These are phyloP conservation scores for Sternarchorhynchus goeldii DNA, from an alignment of 2,797 vertebrate species.

Conservation along the genomic window DNA sequence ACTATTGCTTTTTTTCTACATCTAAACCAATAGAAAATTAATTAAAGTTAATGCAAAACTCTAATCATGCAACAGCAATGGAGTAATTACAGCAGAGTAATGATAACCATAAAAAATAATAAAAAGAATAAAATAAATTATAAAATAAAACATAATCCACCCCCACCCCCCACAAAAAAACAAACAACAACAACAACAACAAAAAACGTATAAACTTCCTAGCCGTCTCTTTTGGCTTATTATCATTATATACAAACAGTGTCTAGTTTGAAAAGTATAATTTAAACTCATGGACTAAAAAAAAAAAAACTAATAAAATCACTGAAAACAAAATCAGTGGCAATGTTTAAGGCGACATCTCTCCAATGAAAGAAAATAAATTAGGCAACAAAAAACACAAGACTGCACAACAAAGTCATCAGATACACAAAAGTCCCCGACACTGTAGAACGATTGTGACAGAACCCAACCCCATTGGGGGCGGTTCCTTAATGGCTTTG, in stretches of 20 bases:
- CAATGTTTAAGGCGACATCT: conserved; percentile 89
- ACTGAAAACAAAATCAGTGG: conserved; percentile 77
- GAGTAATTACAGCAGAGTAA: conserved; percentile 44
- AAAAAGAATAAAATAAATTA: conserved; percentile 63
- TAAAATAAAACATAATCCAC: conserved; percentile 62
- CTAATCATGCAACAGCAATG: conserved; percentile 46
- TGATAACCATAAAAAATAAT: conserved; percentile 59
- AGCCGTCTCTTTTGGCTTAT: conserved; percentile 60
- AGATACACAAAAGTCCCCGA: conserved; percentile 71
- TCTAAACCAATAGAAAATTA: conserved; percentile 65
- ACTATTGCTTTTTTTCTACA: conserved; percentile 91
- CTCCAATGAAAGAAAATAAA: conserved; percentile 73
- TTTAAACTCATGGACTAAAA: conserved; percentile 57
- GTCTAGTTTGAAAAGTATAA: conserved; percentile 55
- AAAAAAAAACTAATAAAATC: conserved; percentile 80
- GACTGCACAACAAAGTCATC: conserved; percentile 62
- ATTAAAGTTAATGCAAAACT: conserved; percentile 59
- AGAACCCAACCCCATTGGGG: conserved; percentile 58
- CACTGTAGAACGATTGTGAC: conserved; percentile 61
- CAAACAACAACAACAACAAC: conserved; percentile 60
- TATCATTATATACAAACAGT: conserved; percentile 64
- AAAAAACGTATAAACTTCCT: conserved; percentile 73
- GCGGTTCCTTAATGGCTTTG: conserved; percentile 83
- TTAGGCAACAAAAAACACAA: conserved; percentile 56
- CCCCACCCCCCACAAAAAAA: conserved; percentile 55